Conservation (phyloP, 2,113 vertebrate genomes). For the Meles meles region DNA sequence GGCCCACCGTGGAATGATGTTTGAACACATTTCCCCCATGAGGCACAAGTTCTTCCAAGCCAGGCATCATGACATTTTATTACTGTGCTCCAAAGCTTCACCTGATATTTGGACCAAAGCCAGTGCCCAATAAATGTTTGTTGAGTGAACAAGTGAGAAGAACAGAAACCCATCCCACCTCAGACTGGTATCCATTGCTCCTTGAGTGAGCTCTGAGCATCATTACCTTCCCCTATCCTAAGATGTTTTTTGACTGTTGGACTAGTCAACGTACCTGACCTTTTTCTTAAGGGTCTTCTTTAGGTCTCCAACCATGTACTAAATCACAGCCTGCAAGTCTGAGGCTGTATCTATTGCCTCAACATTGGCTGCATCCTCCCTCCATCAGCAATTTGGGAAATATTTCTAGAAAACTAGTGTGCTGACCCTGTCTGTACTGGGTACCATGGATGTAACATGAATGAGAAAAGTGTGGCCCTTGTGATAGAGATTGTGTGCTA, state of each 20-base stretch:
- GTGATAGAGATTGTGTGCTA: too few relatives aligned
- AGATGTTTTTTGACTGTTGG: not conserved
- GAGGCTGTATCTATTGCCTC: not conserved
- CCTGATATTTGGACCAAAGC: not conserved
- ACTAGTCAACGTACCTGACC: not conserved
- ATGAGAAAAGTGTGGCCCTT: not conserved
- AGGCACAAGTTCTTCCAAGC: not conserved
- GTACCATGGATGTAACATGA: too few relatives aligned
- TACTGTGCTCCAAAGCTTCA: not conserved
- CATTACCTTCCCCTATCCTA: not conserved
- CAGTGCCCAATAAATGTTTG: not conserved
- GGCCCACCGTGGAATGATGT: rapidly evolving
- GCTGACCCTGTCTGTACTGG: not conserved
- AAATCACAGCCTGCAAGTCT: not conserved
- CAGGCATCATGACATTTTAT: not conserved
- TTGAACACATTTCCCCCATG: not conserved
- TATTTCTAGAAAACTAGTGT: not conserved
- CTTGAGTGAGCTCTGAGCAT: not conserved
- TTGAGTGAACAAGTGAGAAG: not conserved
- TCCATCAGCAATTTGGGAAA: not conserved
- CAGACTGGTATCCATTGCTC: not conserved
- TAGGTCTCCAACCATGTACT: not conserved
- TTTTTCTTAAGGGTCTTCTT: not conserved
- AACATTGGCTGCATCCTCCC: not conserved
- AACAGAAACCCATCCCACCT: rapidly evolving